Evolutionary conservation across 2,888 invertebrate genomes (phyloP), one percentile per base, ranked within the genome.

Genomic region (Brachyptera putata): DNA sequence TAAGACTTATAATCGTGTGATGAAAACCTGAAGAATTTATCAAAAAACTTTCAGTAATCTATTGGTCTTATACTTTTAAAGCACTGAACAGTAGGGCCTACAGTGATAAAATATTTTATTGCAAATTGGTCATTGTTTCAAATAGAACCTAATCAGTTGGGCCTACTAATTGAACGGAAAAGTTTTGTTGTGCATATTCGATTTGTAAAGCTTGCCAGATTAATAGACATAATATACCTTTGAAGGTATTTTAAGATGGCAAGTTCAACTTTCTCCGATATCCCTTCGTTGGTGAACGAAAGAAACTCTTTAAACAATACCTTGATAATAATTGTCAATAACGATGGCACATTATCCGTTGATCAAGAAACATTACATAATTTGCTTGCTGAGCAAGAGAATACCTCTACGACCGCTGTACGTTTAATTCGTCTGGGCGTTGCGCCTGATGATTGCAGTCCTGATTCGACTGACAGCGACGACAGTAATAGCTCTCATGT

Each of bases 281-380:
- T 46, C 2, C 46, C 46, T 3, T n/a, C 46, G 1, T 13, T 24
- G 2, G 24, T 13, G 21, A 3, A 21, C 13, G 46, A 46, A 13
- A 21, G 46, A 4, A 21, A 77, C 11, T 21, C 46, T n/a, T n/a
- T 46, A n/a, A 46, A 80, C 68, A 85, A 85, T 75, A 85, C 86
- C 72, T 84, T 87, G 70, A 82, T 93, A 70, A 86, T 93, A 74
- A 85, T 92, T 73, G 89, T 91, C 73, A 88, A 88, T 73, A 89
- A 90, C 77, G 91, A 91, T 83, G 91, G 91, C 68, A 85, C 85
- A 63, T 80, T 93, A 65, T 86, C 88, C 63, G 86, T 89, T 41
- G 91, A 92, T 75, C 86, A 87, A 71, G 85, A 87, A 69, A 85
- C 88, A 67, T 81, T 92, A 63, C 86, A 90, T 69, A 86, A 84